phyloP scores from a whole-genome alignment of 2,113 vertebrate species.

The Amphiprion ocellaris region DNA sequence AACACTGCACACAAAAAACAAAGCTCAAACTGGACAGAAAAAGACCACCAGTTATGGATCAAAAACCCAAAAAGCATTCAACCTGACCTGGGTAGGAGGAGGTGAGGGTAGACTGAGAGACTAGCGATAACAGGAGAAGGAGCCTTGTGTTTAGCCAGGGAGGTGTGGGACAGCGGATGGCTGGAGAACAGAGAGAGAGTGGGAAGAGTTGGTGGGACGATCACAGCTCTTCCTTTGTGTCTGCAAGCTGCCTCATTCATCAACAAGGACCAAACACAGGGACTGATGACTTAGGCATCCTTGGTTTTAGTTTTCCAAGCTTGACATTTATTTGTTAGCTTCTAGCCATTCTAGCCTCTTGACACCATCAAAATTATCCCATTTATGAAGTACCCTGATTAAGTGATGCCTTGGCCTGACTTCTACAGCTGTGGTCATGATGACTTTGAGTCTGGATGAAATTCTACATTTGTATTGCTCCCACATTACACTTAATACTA shows the following conservation, averaged over 20 bases:
- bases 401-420: background rate
- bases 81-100: slow-evolving; percentile 59
- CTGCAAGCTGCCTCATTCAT: slow-evolving; percentile 62
- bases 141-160: slow-evolving; percentile 65
- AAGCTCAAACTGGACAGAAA: background rate
- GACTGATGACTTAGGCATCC: slow-evolving; percentile 16
- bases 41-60: slow-evolving; percentile 35
- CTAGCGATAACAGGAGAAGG: slow-evolving; percentile 56
- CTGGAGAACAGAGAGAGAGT: slow-evolving; percentile 70
- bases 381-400: background rate
- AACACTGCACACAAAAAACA: slow-evolving; percentile 15
- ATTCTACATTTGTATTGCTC: background rate
- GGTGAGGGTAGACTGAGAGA: slow-evolving; percentile 36
- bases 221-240: slow-evolving; percentile 78
- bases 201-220: slow-evolving; percentile 72
- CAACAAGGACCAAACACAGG: slow-evolving; percentile 27
- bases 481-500: background rate
- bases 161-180: slow-evolving; percentile 71
- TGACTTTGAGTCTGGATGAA: slow-evolving; percentile 3
- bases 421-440: background rate
- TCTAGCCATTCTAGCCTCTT: no score
- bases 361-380: background rate
- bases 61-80: slow-evolving; percentile 34
- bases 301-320: slow-evolving; percentile 14
- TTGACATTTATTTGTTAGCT: background rate